Base-by-base conservation (phyloP, 2,888 invertebrate genomes). In the Erebia palarica region DNA sequence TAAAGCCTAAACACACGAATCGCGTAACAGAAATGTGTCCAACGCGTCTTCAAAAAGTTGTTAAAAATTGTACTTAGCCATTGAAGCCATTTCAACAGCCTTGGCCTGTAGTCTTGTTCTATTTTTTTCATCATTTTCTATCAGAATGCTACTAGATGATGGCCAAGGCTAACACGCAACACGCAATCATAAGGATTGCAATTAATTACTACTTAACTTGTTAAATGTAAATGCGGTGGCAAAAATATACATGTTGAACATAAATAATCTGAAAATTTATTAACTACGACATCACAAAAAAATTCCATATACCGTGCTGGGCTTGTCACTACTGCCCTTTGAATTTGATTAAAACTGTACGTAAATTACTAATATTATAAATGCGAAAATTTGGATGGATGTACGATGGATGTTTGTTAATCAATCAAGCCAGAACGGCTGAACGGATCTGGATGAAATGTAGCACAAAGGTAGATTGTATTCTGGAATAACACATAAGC, bases 161-260 rank as follows among this genome's bases (percentile, higher is more conserved):
- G 61, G 44, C 47, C 44, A 61, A 44, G 44, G 61, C 13, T 18
- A 44, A 60, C 60, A 18, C 44, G 61, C 16, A 44, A 18, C 27
- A n/a, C 8, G 10, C 10, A 55, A 14, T 61, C 16, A 18, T 5
- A 44, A 11, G 5, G 44, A 61, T 11, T 61, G 44, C 42, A 61
- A 47, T 61, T 61, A 61, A 44, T 16, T 60, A 44, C 44, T 59
- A 36, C 36, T 36, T 36, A 14, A 59, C 42, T 4, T 44, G n/a
- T 42, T 44, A 44, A 44, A 60, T 60, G 60, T 11, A 13, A 61
- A 61, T 44, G 61, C 44, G 44, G 44, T 61, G 44, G 61, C 61
- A 42, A 16, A 44, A 60, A 10, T 13, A 9, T 42, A 44, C 42
- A 61, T 13, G 42, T 47, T 44, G 18, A 61, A 61, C 44, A 61